A percentile compares a stretch with the other conserved stretches of the same genome.
Evolutionary conservation across 2,797 vertebrate genomes (phyloP).

Genomic region (Periparus ater): DNA sequence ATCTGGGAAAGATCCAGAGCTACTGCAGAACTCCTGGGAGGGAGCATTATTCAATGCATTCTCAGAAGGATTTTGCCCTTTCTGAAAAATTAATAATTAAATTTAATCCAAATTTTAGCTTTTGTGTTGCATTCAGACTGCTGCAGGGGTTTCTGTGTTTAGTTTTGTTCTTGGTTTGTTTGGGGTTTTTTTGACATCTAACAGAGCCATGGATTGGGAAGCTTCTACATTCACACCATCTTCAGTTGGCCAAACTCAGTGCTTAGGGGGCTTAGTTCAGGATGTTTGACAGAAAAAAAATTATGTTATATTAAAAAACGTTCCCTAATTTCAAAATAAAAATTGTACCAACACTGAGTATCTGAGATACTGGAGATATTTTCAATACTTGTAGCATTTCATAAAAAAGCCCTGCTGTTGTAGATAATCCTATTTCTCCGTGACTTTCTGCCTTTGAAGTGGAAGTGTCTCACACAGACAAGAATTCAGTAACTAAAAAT

Average conservation of each 20-base stretch:
- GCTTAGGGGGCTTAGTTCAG: neutral
- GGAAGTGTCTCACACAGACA: neutral
- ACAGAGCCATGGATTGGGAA: neutral
- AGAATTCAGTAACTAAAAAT: neutral
- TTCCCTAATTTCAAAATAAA: neutral
- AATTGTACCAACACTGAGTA: neutral
- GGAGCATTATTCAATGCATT: neutral
- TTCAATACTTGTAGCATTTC: neutral
- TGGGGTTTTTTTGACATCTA: neutral
- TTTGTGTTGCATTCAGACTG: conserved; percentile 4
- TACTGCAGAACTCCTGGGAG: neutral
- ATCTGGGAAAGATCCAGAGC: neutral
- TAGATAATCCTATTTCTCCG: neutral
- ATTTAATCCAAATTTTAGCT: conserved; percentile 16
- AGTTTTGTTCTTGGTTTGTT: neutral
- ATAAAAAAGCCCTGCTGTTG: neutral
- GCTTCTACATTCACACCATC: neutral
- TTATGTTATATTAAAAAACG: too few relatives aligned
- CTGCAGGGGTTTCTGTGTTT: accelerated
- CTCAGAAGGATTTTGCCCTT: neutral
- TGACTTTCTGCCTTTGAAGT: neutral
- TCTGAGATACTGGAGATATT: neutral
- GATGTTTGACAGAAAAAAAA: neutral
- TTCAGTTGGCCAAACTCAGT: neutral
- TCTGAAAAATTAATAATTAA: conserved; percentile 36